A percentile compares a stretch with the other conserved stretches of the same genome.
Evolutionary conservation across 2,113 vertebrate species (phyloP).

Genomic region (Xiphias gladius): DNA sequence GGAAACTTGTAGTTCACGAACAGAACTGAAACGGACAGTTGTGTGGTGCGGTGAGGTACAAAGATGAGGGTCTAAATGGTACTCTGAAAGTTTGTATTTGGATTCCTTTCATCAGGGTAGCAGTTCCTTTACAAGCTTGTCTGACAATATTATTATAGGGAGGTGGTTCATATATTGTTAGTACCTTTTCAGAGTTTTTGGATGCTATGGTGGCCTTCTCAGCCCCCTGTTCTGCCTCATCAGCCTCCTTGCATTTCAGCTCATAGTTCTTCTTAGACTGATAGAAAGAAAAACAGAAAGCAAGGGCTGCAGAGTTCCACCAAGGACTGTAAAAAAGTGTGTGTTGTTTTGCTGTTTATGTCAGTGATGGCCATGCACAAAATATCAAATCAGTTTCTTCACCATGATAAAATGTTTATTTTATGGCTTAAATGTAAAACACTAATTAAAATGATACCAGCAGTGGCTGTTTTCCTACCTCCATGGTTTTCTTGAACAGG

Average conservation of each 20-base stretch:
- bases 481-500: slow-evolving; percentile 91
- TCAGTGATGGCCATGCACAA: not conserved
- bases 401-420: not conserved
- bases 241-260: slow-evolving; percentile 89
- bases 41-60: not conserved
- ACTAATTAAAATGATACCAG: not conserved
- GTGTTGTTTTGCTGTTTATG: not conserved
- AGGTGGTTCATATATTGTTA: not conserved
- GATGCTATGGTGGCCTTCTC: slow-evolving; percentile 79
- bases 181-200: slow-evolving; percentile 93
- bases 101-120: not conserved
- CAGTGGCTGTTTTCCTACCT: slow-evolving; percentile 80
- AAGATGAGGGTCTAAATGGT: not conserved
- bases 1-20: not conserved
- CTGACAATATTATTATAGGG: not conserved
- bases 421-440: not conserved
- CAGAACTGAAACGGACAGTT: not conserved
- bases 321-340: too few species aligned
- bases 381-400: not conserved
- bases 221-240: slow-evolving; percentile 86
- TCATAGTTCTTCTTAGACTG: slow-evolving; percentile 94
- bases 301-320: not conserved
- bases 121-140: not conserved
- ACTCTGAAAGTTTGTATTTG: not conserved
- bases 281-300: slow-evolving; percentile 35